phyloP scores from a whole-genome alignment of 2,888 invertebrate genomes.

The Lasioglossum lativentre region DNA sequence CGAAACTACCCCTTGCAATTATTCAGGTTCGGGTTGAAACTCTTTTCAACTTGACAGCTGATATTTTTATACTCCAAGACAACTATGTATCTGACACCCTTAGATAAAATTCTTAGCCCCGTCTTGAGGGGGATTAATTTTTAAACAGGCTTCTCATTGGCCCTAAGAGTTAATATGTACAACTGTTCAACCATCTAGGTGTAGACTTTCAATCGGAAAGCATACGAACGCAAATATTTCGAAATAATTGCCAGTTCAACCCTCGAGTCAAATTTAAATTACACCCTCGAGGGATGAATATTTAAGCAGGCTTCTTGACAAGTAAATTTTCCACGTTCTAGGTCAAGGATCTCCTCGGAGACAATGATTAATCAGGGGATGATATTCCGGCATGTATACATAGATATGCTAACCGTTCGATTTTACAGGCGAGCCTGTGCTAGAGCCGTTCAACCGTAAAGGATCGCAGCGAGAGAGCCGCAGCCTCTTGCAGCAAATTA shows the following conservation, averaged over 20 bases:
- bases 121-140: not conserved
- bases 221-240: no score
- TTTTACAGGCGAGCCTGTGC: not conserved
- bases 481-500: not conserved
- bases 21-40: not conserved
- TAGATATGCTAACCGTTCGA: not conserved
- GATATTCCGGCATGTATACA: not conserved
- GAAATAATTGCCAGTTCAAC: no score
- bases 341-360: not conserved
- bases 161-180: not conserved
- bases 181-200: not conserved
- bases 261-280: not conserved
- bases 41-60: not conserved
- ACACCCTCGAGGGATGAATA: not conserved
- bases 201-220: no score
- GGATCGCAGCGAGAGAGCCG: not conserved
- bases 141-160: not conserved
- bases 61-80: not conserved
- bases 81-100: not conserved
- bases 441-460: not conserved
- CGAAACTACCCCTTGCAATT: no score
- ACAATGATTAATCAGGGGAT: not conserved
- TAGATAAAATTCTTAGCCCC: not conserved
- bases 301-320: not conserved
- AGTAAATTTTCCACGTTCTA: not conserved